Percentiles rank a stretch among this genome's conserved stretches.
phyloP scores from a whole-genome alignment of 2,888 invertebrate genomes.

The Tenthredo scrophulariae region DNA sequence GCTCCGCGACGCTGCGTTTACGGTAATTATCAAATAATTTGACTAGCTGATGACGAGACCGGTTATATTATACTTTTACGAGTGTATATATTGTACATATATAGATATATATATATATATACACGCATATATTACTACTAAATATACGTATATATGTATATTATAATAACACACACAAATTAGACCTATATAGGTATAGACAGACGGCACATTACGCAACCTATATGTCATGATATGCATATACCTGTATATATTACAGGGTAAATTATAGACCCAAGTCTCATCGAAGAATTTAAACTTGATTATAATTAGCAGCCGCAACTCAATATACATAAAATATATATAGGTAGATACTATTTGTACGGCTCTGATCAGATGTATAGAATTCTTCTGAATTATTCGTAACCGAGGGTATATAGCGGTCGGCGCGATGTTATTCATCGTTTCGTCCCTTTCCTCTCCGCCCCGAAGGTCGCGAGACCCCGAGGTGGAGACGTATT shows the following conservation, averaged over 20 bases:
- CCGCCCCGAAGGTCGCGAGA: conserved; percentile 28
- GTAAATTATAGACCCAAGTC: neutral
- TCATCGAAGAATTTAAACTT: neutral
- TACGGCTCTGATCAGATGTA: neutral
- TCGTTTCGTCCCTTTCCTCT: conserved; percentile 2
- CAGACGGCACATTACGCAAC: neutral
- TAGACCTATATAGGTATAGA: neutral
- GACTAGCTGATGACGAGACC: neutral
- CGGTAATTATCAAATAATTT: conserved; percentile 4
- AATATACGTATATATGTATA: neutral
- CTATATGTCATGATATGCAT: neutral
- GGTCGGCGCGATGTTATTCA: neutral
- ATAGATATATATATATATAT: neutral
- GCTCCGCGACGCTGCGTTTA: neutral
- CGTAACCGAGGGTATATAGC: neutral
- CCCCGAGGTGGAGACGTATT: neutral
- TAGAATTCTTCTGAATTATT: neutral
- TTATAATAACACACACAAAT: neutral
- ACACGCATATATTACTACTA: neutral
- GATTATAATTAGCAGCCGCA: neutral
- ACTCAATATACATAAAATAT: neutral
- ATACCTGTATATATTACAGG: neutral
- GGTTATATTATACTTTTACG: conserved; percentile 4
- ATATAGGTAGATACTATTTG: neutral
- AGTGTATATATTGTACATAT: neutral